phyloP scores from a whole-genome alignment of 2,888 invertebrate genomes.

The Pediacus dermestoides region DNA sequence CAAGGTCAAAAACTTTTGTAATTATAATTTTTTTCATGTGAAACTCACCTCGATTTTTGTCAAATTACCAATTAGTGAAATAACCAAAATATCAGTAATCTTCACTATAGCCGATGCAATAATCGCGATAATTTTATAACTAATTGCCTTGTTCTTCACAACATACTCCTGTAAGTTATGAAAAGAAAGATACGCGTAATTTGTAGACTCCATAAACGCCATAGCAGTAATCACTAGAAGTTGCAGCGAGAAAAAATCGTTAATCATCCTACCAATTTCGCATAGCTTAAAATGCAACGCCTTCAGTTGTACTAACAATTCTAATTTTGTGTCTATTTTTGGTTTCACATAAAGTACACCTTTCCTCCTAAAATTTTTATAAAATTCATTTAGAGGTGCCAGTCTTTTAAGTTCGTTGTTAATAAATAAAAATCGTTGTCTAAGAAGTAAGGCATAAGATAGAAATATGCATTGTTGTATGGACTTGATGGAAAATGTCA shows the following conservation, averaged over 20 bases:
- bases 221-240: neutral
- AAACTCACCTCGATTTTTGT: neutral
- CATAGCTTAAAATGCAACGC: neutral
- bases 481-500: neutral
- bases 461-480: neutral
- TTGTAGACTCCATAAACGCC: neutral
- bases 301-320: neutral
- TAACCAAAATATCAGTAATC: neutral
- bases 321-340: neutral
- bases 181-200: neutral
- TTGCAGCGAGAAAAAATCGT: neutral
- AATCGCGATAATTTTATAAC: neutral
- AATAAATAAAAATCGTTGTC: neutral
- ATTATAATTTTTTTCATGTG: neutral
- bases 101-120: neutral
- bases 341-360: neutral
- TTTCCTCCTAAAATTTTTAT: neutral
- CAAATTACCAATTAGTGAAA: neutral
- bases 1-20: too few species aligned
- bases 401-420: neutral
- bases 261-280: neutral
- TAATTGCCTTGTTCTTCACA: neutral
- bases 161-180: constrained; percentile 1
- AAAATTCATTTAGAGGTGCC: neutral
- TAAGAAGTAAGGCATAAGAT: neutral